Evolutionary conservation across 2,113 vertebrate species (phyloP).

Genomic region (Thamnaconus septentrionalis): DNA sequence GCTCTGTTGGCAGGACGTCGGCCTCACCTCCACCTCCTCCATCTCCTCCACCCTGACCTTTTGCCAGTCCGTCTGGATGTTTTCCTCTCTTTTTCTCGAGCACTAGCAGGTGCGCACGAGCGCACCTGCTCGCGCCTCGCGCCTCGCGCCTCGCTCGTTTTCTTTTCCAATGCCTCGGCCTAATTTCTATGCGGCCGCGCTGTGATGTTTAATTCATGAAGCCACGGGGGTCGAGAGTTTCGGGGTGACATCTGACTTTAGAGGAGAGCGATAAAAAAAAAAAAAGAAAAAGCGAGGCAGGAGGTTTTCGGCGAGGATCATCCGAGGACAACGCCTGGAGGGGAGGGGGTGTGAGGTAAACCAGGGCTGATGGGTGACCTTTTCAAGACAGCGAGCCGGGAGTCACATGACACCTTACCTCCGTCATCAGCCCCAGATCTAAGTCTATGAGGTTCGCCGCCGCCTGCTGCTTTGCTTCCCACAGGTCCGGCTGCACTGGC

Average conservation of each 20-base stretch:
- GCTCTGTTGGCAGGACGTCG: slow-evolving; percentile 1
- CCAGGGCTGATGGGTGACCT: too few relatives aligned
- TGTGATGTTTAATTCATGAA: slow-evolving; percentile 55
- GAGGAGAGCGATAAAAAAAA: not conserved
- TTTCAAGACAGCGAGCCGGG: not conserved
- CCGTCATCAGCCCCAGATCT: slow-evolving; percentile 78
- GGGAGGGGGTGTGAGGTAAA: too few relatives aligned
- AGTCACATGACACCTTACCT: slow-evolving; percentile 81
- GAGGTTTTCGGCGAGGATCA: slow-evolving; percentile 9
- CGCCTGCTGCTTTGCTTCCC: slow-evolving; percentile 12
- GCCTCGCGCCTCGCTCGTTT: slow-evolving; percentile 9
- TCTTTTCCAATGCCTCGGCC: slow-evolving; percentile 2
- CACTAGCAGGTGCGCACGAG: too few relatives aligned
- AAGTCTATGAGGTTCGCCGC: slow-evolving; percentile 79
- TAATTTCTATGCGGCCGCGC: slow-evolving; percentile 42
- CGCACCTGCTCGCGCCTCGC: not conserved
- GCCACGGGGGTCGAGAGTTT: slow-evolving; percentile 38
- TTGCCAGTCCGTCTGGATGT: too few relatives aligned
- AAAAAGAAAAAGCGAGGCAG: slow-evolving; percentile 25
- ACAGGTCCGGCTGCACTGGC: slow-evolving; percentile 1
- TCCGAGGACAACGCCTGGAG: not conserved
- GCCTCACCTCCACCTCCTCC: too few relatives aligned
- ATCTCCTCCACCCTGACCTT: too few relatives aligned
- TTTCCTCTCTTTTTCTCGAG: too few relatives aligned
- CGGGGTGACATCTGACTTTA: slow-evolving; percentile 19